phyloP scores from a whole-genome alignment of 2,888 invertebrate genomes.

The Hylaea fasciaria region DNA sequence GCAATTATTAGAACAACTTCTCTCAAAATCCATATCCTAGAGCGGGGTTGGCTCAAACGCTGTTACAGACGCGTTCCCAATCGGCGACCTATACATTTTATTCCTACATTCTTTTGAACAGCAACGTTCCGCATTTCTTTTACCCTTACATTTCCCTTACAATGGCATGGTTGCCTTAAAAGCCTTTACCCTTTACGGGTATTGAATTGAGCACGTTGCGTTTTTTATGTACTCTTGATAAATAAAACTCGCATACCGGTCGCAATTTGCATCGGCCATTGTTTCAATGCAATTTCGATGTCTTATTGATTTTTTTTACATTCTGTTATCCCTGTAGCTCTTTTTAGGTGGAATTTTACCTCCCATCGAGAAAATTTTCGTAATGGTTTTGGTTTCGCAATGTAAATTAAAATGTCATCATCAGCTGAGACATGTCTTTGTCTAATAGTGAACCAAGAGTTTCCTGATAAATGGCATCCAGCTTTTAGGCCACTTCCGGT shows the following conservation, averaged over 20 bases:
- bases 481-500: too few species aligned
- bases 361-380: conserved; percentile 4
- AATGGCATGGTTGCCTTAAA: conserved; percentile 65
- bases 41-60: too few species aligned
- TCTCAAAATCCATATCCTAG: too few species aligned
- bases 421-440: too few species aligned
- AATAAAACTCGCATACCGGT: conserved; percentile 64
- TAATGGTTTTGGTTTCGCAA: not conserved
- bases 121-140: conserved; percentile 59
- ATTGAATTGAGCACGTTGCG: conserved; percentile 61
- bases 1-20: too few species aligned
- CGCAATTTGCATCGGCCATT: conserved; percentile 80
- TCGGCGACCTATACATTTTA: conserved; percentile 35
- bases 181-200: conserved; percentile 64
- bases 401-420: conserved; percentile 9
- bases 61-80: too few species aligned
- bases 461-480: too few species aligned
- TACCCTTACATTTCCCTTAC: conserved; percentile 53
- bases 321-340: conserved; percentile 37
- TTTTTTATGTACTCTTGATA: conserved; percentile 66
- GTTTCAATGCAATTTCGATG: conserved; percentile 76
- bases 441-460: too few species aligned
- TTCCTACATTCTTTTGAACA: conserved; percentile 58
- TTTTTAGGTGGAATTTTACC: conserved; percentile 17
- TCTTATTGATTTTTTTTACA: conserved; percentile 59